Evolutionary conservation across 1,140 invertebrate species (phyloP), one percentile per base, ranked within the genome.

Genomic region (Leucophenga varia): DNA sequence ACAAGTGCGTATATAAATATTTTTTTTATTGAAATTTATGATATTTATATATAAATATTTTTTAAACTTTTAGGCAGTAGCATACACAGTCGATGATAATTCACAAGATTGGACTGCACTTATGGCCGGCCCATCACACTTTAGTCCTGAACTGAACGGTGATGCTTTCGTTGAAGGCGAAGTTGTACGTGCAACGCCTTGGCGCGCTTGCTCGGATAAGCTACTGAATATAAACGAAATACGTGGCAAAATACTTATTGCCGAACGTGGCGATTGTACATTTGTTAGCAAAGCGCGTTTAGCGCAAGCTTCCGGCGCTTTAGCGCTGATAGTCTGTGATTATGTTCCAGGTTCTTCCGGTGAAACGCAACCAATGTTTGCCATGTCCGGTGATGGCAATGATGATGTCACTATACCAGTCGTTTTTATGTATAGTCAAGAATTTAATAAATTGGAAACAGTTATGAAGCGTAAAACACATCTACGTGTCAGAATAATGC

Each of bases 351-450:
- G 84, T 17, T 87, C 88, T 14, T 87, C 84, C 36, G 81, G 85
- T 13, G 79, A 84, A 16, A 84, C 79, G 16, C 86, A 88, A 2
- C 85, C 90, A 0, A 83, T 95, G 78, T 98, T 98, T 79, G 91
- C 91, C 2, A 98, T 98, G 95, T 95, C 92, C 8, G 93, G 93
- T 2, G 93, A 96, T 78, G 93, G 91, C 1, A 84, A 80, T 7
- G 85, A 91, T 63, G 91, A 97, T 72, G 86, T 97, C 1, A 83
- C 77, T 38, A 97, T 98, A 67, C 93, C 95, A 0, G 81, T 93
- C 12, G 87, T 96, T 1, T 97, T 98, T 73, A 79, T 98, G 8
- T 97, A 93, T 72, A 82, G 81, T n/a, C 74, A 81, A 44, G 93
- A 97, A 8, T 72, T 58, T 22, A 50, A 18, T 14, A 72, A 70